phyloP scores from a whole-genome alignment of 2,797 vertebrate species.

The Furcifer pardalis region DNA sequence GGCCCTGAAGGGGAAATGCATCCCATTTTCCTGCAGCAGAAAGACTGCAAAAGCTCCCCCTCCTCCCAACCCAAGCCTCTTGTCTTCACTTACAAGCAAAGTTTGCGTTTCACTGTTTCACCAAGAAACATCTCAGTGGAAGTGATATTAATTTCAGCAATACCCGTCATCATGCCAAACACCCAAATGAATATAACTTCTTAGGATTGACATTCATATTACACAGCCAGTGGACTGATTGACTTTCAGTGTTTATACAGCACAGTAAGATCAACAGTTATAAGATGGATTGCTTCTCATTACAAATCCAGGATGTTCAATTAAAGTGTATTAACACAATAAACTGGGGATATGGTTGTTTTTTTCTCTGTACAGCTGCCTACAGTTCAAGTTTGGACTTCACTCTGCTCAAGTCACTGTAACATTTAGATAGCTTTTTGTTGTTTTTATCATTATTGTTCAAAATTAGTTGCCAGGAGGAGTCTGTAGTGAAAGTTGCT shows the following conservation, averaged over 20 bases:
- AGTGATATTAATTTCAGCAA: neutral
- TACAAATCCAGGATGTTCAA: slow-evolving; percentile 34
- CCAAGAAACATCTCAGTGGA: neutral
- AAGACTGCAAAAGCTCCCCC: neutral
- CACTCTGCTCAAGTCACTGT: neutral
- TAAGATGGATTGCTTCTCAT: slow-evolving; percentile 31
- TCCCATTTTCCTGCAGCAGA: neutral
- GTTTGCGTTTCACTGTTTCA: neutral
- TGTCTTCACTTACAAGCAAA: neutral
- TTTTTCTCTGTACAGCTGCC: neutral
- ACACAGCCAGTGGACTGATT: neutral
- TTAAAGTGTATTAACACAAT: slow-evolving; percentile 25
- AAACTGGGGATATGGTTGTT: slow-evolving; percentile 3
- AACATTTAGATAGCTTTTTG: neutral
- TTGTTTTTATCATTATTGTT: neutral
- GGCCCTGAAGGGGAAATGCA: neutral
- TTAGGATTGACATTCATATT: neutral
- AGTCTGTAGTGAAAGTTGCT: neutral
- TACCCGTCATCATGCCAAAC: neutral
- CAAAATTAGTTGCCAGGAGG: neutral
- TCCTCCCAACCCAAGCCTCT: neutral
- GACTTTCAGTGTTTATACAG: slow-evolving; percentile 2
- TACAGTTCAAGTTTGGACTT: neutral
- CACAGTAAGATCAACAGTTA: neutral
- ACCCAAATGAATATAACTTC: neutral